A percentile compares a stretch with the other conserved stretches of the same genome.
Evolutionary conservation across 1,140 invertebrate species (phyloP).

Genomic region (Hyposmocoma kahamanoa): DNA sequence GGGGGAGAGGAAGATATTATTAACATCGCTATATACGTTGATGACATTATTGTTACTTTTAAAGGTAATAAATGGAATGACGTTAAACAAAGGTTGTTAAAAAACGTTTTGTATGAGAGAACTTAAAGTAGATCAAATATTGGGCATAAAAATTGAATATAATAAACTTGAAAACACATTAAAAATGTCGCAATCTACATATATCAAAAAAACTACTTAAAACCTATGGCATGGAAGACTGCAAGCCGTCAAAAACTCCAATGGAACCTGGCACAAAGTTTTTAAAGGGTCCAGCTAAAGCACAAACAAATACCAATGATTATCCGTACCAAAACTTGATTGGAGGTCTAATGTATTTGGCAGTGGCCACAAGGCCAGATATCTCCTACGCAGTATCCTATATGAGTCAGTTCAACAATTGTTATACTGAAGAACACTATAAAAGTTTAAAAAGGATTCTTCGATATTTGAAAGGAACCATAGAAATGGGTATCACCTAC

Average conservation of each 20-base stretch:
- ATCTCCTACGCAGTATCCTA: conserved; percentile 4
- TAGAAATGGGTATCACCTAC: not conserved
- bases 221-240: conserved; percentile 10
- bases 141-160: conserved; percentile 18
- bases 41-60: conserved; percentile 44
- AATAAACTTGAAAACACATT: conserved; percentile 5
- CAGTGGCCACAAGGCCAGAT: conserved; percentile 4
- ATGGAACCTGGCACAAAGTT: conserved; percentile 6
- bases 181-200: conserved; percentile 17
- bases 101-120: conserved; percentile 27
- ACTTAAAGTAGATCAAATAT: conserved; percentile 10
- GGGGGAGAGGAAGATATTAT: conserved; percentile 18
- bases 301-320: not conserved
- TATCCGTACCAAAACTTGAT: conserved; percentile 7
- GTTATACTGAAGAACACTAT: conserved; percentile 7
- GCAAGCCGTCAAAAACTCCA: conserved; percentile 7
- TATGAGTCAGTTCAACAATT: conserved; percentile 9
- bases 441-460: not conserved
- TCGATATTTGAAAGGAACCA: not conserved
- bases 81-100: conserved; percentile 17
- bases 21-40: conserved; percentile 41
- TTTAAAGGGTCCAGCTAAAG: not conserved
- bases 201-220: conserved; percentile 20
- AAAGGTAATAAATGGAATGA: conserved; percentile 20
- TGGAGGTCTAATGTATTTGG: conserved; percentile 9